Evolutionary conservation across 2,888 invertebrate genomes (phyloP), one percentile per base, ranked within the genome.

Genomic region (Eurytoma adleriae): DNA sequence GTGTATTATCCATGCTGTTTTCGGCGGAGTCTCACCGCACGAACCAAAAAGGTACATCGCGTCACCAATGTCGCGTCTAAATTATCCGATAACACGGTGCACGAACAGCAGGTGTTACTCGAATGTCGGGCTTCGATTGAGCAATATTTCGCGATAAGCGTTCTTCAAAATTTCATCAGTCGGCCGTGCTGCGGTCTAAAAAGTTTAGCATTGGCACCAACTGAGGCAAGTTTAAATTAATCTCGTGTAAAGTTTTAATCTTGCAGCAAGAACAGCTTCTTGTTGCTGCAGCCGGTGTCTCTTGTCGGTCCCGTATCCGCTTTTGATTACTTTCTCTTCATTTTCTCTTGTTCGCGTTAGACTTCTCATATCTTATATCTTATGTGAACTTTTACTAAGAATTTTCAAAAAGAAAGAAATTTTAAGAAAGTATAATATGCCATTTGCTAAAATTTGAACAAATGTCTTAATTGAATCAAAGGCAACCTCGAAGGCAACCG

Each of bases 91-190:
- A 52, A 48, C n/a, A 54, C 20, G 54, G 14, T 4, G 40, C 14
- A 2, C 66, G 14, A 27, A 40, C 4, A 4, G 40, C 40, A 40
- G 40, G 40, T 54, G 48, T 52, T 48, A 18, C 62, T 69, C 56
- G 69, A 74, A 73, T 73, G 73, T 78, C 52, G 71, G 30, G 30
- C 48, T 40, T 40, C 40, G 40, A n/a, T 71, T 54, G 59, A 14
- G 54, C 61, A 62, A 48, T 24, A 50, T 30, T 24, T 50, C 10
- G 59, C 61, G n/a, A 40, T 62, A 62, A 62, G 79, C 56, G 24
- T 30, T 13, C 24, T 52, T 75, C 66, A 79, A 79, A 79, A 59
- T 79, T 79, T 75, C 70, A 79, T 70, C 79, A 61, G 7, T 7
- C 18, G 52, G 3, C 66, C 71, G 40, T 56, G 27, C 27, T 54